Conservation (phyloP, 2,113 vertebrate species). For the Sialia sialis region DNA sequence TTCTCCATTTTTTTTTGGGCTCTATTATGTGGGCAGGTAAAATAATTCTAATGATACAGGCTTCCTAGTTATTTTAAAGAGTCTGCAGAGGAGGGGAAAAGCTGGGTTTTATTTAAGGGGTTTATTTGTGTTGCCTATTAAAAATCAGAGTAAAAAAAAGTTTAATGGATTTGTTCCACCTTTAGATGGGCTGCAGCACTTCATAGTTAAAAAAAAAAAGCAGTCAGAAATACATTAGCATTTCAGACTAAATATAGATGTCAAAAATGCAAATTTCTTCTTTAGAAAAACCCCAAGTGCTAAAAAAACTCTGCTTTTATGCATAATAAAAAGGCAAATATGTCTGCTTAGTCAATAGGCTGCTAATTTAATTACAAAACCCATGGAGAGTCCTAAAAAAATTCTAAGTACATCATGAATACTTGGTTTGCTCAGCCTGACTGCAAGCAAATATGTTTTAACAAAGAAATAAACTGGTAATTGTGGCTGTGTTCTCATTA, state of each 20-base stretch:
- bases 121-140: background rate
- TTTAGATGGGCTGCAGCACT: background rate
- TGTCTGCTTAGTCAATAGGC: background rate
- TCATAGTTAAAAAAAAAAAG: background rate
- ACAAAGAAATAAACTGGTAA: background rate
- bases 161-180: background rate
- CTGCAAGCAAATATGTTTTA: background rate
- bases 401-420: background rate
- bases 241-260: slow-evolving; percentile 23
- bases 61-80: background rate
- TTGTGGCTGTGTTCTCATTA: background rate
- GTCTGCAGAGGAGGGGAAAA: background rate
- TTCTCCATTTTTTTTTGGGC: background rate
- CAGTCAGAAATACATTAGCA: background rate
- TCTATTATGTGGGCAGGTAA: background rate
- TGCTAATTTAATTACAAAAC: background rate
- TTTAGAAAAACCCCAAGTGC: background rate
- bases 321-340: background rate
- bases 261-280: background rate
- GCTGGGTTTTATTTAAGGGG: background rate
- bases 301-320: background rate
- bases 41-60: background rate
- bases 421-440: background rate
- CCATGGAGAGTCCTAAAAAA: background rate
- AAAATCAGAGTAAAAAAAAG: background rate